Percentiles rank a stretch among this genome's conserved stretches.
phyloP scores from a whole-genome alignment of 2,113 vertebrate species.

The Apistogramma diplotaenia region DNA sequence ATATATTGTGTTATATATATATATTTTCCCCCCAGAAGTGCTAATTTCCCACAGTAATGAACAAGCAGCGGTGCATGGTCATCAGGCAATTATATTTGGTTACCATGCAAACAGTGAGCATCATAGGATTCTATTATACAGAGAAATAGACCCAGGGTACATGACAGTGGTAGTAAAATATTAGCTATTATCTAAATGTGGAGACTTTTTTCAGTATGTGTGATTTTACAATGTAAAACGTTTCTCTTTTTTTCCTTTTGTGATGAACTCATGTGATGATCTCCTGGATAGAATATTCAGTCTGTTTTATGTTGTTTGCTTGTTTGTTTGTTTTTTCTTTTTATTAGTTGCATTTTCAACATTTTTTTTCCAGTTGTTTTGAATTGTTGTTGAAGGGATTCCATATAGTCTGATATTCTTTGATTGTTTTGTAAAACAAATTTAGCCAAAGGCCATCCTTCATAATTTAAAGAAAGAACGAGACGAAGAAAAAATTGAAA shows the following conservation, averaged over 20 bases:
- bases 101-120: conserved; percentile 75
- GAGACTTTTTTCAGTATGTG: not conserved
- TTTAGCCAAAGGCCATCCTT: not conserved
- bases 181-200: conserved; percentile 36
- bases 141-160: conserved; percentile 49
- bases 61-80: conserved; percentile 73
- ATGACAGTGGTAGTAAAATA: conserved; percentile 24
- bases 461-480: not conserved
- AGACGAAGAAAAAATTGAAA: not conserved
- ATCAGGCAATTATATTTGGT: conserved; percentile 79
- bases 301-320: not conserved
- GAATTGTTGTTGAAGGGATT: not conserved
- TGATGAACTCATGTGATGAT: not conserved
- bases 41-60: conserved; percentile 76
- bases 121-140: conserved; percentile 72
- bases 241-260: not conserved
- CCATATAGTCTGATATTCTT: not conserved
- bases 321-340: not conserved
- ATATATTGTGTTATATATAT: conserved; percentile 31
- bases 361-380: not conserved
- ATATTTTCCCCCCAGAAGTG: conserved; percentile 55
- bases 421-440: conserved; percentile 7
- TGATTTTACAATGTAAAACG: conserved; percentile 1
- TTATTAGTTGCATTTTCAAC: not conserved
- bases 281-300: not conserved